Evolutionary conservation across 2,113 vertebrate species (phyloP).

Genomic region (Fulica atra): DNA sequence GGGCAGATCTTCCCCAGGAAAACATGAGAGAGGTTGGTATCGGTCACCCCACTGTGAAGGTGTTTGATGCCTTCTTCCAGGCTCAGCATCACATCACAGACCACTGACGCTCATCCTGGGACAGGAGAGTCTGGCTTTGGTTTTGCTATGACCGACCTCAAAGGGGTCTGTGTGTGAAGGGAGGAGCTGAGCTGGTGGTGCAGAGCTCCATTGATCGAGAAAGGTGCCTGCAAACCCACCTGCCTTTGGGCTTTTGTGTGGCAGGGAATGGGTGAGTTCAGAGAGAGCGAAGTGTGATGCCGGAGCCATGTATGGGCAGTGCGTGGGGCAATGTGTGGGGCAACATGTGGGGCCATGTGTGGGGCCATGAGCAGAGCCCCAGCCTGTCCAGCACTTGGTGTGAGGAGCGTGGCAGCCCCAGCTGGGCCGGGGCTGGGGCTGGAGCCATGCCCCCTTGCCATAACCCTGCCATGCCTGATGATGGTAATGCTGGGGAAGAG

Average conservation of each 20-base stretch:
- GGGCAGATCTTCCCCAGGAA: neutral
- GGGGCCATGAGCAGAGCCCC: neutral
- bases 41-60: neutral
- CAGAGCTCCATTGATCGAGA: neutral
- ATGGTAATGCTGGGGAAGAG: neutral
- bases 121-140: neutral
- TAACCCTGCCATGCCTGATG: accelerated
- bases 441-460: neutral
- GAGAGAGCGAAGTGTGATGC: neutral
- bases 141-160: neutral
- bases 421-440: neutral
- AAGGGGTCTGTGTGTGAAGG: neutral
- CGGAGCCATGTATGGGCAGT: neutral
- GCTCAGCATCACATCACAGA: neutral
- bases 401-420: neutral
- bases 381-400: neutral
- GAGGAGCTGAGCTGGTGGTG: neutral
- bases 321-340: neutral
- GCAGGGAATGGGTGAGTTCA: neutral
- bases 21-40: neutral
- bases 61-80: neutral
- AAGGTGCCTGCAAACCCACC: neutral
- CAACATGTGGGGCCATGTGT: neutral
- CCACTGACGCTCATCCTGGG: too few species aligned
- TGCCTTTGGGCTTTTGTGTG: neutral